These are phyloP conservation scores for Heliconius charithonia DNA, from an alignment of 2,888 invertebrate genomes.

Conservation along the genomic window DNA sequence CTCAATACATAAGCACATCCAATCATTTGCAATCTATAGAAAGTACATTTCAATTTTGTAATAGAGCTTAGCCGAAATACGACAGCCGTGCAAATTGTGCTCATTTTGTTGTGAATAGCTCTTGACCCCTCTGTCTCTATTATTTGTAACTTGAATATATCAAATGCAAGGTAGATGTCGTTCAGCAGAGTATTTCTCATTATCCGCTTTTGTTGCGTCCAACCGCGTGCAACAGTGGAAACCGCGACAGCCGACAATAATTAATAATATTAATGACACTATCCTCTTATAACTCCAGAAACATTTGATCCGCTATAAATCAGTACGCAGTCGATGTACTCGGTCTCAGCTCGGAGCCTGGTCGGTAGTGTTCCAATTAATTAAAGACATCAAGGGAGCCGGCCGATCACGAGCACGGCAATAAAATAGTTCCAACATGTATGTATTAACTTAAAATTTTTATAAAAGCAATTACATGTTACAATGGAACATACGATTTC, in stretches of 20 bases:
- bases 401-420: conserved; percentile 55
- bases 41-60: conserved; percentile 18
- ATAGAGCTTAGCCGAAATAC: conserved; percentile 22
- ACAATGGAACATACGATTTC: not conserved
- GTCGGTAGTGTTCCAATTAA: conserved; percentile 71
- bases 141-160: conserved; percentile 38
- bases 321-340: conserved; percentile 63
- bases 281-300: conserved; percentile 58
- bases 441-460: conserved; percentile 8
- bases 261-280: conserved; percentile 68
- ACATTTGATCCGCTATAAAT: conserved; percentile 68
- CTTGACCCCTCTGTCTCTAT: conserved; percentile 35
- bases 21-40: conserved; percentile 9
- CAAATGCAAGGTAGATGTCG: conserved; percentile 46
- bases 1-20: not conserved
- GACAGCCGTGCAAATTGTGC: conserved; percentile 44
- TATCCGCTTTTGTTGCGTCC: conserved; percentile 44
- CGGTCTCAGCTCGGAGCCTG: conserved; percentile 42
- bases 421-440: conserved; percentile 21
- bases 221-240: conserved; percentile 51
- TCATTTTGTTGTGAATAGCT: conserved; percentile 44
- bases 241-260: conserved; percentile 61
- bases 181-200: conserved; percentile 46
- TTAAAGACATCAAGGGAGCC: conserved; percentile 71
- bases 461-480: not conserved